phyloP scores from a whole-genome alignment of 92 coral and sea anemone genomes.

The Diadumene lineata region DNA sequence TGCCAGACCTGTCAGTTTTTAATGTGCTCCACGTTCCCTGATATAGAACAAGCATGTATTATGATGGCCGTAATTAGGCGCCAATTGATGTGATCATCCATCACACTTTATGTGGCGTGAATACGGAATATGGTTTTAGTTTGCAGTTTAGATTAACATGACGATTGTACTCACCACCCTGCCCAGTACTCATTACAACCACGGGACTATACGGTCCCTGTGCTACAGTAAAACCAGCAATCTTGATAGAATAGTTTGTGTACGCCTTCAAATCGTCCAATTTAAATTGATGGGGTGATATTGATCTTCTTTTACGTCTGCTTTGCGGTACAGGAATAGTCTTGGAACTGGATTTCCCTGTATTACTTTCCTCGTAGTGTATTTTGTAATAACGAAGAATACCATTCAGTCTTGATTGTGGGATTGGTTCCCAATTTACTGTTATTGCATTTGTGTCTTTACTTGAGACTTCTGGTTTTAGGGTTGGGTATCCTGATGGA shows the following conservation, averaged over 20 bases:
- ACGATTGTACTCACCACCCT: not conserved
- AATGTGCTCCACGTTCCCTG: no score
- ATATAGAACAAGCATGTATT: no score
- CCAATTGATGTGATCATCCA: no score
- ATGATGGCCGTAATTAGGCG: no score
- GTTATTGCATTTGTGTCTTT: constrained; percentile 65
- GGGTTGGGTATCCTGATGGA: constrained; percentile 64
- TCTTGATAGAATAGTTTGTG: constrained; percentile 35
- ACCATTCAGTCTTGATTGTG: constrained; percentile 41
- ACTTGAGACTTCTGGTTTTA: constrained; percentile 48
- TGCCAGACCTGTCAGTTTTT: no score
- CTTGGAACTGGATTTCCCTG: not conserved
- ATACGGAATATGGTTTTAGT: no score
- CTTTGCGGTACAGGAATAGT: not conserved
- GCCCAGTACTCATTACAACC: constrained; percentile 25
- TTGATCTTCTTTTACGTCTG: constrained; percentile 18
- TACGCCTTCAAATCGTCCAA: constrained; percentile 27
- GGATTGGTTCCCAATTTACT: constrained; percentile 66
- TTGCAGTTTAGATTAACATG: not conserved
- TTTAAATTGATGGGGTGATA: not conserved
- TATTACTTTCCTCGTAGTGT: constrained; percentile 22
- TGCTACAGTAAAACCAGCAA: constrained; percentile 34
- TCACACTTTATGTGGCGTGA: no score
- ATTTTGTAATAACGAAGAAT: constrained; percentile 64
- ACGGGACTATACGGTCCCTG: constrained; percentile 45